These are phyloP conservation scores for Malthinus flaveolus DNA, from an alignment of 2,888 invertebrate species.

Conservation along the genomic window DNA sequence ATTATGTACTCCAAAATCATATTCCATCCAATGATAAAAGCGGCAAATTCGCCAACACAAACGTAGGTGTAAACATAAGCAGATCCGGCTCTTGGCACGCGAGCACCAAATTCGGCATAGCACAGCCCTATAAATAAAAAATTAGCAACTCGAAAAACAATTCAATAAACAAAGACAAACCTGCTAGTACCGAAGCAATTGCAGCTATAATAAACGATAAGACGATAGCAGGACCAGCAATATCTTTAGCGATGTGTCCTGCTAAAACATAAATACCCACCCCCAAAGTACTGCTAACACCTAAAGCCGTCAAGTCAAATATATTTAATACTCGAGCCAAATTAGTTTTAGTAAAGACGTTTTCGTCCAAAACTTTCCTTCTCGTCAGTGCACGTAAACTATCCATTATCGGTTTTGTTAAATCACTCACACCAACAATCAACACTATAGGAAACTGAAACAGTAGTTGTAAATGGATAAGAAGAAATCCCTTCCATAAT, in stretches of 20 bases:
- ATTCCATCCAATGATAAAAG: conserved; percentile 93
- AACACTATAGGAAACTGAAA: neutral
- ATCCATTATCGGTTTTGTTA: neutral
- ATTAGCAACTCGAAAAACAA: neutral
- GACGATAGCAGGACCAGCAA: conserved; percentile 84
- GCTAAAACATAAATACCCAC: conserved; percentile 90
- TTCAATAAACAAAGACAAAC: conserved; percentile 52
- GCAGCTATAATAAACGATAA: conserved; percentile 86
- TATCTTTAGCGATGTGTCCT: conserved; percentile 77
- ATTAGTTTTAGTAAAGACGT: conserved; percentile 50
- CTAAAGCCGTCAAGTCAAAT: conserved; percentile 81
- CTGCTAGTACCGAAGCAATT: conserved; percentile 85
- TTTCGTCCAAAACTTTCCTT: conserved; percentile 46
- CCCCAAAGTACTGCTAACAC: conserved; percentile 81
- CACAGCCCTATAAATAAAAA: conserved; percentile 67
- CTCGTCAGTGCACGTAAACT: conserved; percentile 47
- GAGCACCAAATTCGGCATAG: conserved; percentile 89
- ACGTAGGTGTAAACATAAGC: conserved; percentile 95
- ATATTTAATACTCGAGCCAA: conserved; percentile 75
- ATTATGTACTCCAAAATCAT: conserved; percentile 87
- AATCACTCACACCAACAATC: neutral
- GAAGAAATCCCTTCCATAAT: neutral
- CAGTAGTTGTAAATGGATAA: neutral
- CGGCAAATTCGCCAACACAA: conserved; percentile 88
- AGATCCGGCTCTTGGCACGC: conserved; percentile 86